Base-by-base conservation (phyloP, 2,888 invertebrate genomes). In the Peribatodes rhomboidaria region DNA sequence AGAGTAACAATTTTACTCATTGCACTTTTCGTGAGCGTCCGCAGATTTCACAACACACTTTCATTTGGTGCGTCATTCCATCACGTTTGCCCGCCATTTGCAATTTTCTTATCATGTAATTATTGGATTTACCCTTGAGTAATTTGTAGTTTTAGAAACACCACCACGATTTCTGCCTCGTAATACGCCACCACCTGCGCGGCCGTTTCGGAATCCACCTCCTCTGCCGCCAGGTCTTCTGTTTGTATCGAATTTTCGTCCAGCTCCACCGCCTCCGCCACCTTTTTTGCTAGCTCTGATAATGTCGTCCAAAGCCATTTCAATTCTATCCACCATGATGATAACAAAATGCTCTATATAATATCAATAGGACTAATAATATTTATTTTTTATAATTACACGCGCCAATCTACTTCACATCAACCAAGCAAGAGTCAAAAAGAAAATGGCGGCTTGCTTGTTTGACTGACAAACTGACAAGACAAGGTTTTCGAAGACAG, bases 291-390 rank as follows among this genome's bases (percentile, higher is more conserved):
- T 96, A 82, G 96, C 96, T 94, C 97, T 98, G 80, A 99, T 99
- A 68, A 99, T 98, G 78, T 99, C 99, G 88, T 99, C 99, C 76
- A 99, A 95, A 83, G 98, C 98, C 97, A 99, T 97, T 91, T 99
- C 99, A 89, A 99, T 97, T 94, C 97, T 98, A 84, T 98, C 98
- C 80, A 96, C 97, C 98, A 98, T 98, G 90, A 94, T 96, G 76
- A 59, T 3, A 33, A 18, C 9, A 53, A 44, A 50, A 39, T 56
- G 16, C 41, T 1, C 33, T 8, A 14, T 14, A 22, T 14, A 16
- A 54, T 31, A 2, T 16, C 9, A 54, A 8, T 1, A 42, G 8
- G 31, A 31, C 2, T 18, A 10, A 42, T 1, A 31, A 42, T 31
- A 31, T 13, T 13, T 42, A 31, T 42, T 9, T 54, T 31, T 1